A percentile compares a stretch with the other conserved stretches of the same genome.
Evolutionary conservation across 2,888 invertebrate species (phyloP).

Genomic region (Venustoraphidia nigricollis): DNA sequence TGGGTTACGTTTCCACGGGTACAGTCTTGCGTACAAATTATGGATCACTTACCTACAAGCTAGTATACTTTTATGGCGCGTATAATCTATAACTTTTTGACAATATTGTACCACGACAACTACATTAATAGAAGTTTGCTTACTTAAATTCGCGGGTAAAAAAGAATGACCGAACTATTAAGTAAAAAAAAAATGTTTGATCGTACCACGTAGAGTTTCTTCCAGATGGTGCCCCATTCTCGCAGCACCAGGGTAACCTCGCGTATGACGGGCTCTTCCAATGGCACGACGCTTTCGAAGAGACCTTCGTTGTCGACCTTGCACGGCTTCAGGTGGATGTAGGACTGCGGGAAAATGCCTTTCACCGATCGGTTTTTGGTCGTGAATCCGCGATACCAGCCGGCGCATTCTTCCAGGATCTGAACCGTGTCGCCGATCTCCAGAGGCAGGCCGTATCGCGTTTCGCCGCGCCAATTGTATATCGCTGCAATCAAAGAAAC

Average conservation of each 20-base stretch:
- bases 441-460: constrained; percentile 56
- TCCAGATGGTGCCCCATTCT: constrained; percentile 92
- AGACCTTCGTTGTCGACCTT: constrained; percentile 69
- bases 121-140: too few species aligned
- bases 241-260: constrained; percentile 82
- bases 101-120: too few species aligned
- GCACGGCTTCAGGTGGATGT: constrained; percentile 61
- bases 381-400: constrained; percentile 82
- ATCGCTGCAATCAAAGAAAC: constrained; percentile 49
- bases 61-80: too few species aligned
- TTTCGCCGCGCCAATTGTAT: constrained; percentile 79
- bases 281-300: constrained; percentile 50
- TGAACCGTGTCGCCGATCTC: constrained; percentile 89
- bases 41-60: too few species aligned
- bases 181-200: constrained; percentile 7
- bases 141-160: not conserved
- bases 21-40: too few species aligned
- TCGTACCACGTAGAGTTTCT: constrained; percentile 76
- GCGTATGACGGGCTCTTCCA: constrained; percentile 78
- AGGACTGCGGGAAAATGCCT: constrained; percentile 69
- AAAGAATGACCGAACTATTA: too few species aligned
- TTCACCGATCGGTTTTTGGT: constrained; percentile 52
- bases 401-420: constrained; percentile 78
- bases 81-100: too few species aligned
- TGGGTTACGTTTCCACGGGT: too few species aligned